These are phyloP conservation scores for Catocala nupta DNA, from an alignment of 2,888 invertebrate genomes.

Conservation along the genomic window DNA sequence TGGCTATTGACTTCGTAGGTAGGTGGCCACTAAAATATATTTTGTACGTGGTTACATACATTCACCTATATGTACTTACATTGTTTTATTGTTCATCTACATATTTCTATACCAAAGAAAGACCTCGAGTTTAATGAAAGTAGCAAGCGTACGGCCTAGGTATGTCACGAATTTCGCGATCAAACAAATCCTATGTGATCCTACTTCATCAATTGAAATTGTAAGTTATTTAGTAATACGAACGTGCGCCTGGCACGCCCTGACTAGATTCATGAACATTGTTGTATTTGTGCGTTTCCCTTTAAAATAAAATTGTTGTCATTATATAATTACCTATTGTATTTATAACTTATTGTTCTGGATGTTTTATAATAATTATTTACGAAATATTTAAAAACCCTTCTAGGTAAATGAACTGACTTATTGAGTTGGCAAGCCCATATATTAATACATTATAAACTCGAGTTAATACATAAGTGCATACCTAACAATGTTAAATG, in stretches of 20 bases:
- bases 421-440: conserved; percentile 25
- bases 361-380: conserved; percentile 50
- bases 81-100: conserved; percentile 1
- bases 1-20: conserved; percentile 7
- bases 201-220: conserved; percentile 28
- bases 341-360: conserved; percentile 50
- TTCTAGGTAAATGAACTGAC: conserved; percentile 39
- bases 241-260: conserved; percentile 51
- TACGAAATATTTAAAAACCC: conserved; percentile 20
- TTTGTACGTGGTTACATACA: conserved; percentile 17
- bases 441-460: conserved; percentile 14
- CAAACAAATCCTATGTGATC: conserved; percentile 13
- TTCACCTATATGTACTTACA: background rate
- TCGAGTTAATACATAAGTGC: conserved; percentile 37
- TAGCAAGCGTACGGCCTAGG: conserved; percentile 35
- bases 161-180: conserved; percentile 22
- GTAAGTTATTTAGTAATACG: conserved; percentile 39
- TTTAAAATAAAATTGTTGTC: conserved; percentile 68
- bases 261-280: conserved; percentile 54
- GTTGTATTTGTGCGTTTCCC: conserved; percentile 71
- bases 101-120: background rate
- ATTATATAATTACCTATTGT: conserved; percentile 46
- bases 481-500: conserved; percentile 42
- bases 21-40: conserved; percentile 20
- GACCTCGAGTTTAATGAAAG: background rate